Percentiles rank a stretch among this genome's conserved stretches.
Conservation (phyloP, 2,888 invertebrate genomes). For the Hydriomena furcata region DNA sequence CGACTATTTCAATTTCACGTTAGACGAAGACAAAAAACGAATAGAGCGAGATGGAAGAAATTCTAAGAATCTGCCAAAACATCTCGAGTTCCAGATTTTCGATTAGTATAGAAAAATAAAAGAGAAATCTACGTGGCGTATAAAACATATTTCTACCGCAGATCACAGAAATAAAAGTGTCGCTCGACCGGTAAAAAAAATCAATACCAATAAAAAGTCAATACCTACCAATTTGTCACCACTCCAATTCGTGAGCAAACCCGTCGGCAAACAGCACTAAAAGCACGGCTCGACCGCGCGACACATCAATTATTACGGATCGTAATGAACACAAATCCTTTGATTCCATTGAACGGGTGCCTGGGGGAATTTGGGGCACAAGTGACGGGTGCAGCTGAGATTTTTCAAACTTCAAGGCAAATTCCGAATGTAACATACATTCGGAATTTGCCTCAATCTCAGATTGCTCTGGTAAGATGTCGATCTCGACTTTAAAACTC, state of each 20-base stretch:
- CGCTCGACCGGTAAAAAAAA: background rate
- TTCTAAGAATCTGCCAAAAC: too few species aligned
- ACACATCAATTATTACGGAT: slow-evolving; percentile 75
- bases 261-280: slow-evolving; percentile 30
- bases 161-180: background rate
- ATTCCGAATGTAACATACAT: too few species aligned
- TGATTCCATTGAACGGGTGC: slow-evolving; percentile 80
- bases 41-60: too few species aligned
- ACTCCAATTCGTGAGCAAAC: slow-evolving; percentile 8
- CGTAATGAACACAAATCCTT: slow-evolving; percentile 81
- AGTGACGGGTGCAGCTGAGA: slow-evolving; percentile 27
- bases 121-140: too few species aligned
- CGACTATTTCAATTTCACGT: too few species aligned
- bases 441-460: too few species aligned
- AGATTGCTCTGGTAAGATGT: too few species aligned
- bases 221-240: slow-evolving; percentile 14
- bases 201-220: slow-evolving; percentile 12
- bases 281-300: slow-evolving; percentile 40
- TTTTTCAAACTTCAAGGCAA: background rate
- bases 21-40: too few species aligned
- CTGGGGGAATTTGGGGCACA: slow-evolving; percentile 51
- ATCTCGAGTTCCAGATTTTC: too few species aligned
- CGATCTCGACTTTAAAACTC: too few species aligned
- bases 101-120: too few species aligned
- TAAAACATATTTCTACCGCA: background rate